These are phyloP conservation scores for Heliconius ethilla DNA, from an alignment of 2,888 invertebrate genomes.

Conservation along the genomic window DNA sequence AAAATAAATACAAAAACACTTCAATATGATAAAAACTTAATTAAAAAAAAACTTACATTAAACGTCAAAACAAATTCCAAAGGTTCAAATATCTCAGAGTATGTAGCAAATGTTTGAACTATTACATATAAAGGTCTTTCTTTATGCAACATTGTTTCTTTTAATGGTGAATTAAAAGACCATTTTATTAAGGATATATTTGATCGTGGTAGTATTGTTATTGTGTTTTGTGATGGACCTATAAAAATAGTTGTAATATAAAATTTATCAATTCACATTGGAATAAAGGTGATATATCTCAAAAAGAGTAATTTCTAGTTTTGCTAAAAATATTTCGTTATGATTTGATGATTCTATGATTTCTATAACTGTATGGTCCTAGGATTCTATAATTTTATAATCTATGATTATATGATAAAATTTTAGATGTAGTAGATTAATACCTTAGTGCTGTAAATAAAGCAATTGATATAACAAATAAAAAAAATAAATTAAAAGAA, in stretches of 20 bases:
- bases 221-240: constrained; percentile 65
- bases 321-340: no score
- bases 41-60: constrained; percentile 26
- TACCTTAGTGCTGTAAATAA: not conserved
- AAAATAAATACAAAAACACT: no score
- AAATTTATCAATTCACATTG: no score
- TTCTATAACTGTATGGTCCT: no score
- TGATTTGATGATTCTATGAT: no score
- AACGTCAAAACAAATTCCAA: constrained; percentile 52
- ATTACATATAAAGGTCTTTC: constrained; percentile 62
- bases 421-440: not conserved
- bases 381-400: no score
- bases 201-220: constrained; percentile 59
- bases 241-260: no score
- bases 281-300: no score
- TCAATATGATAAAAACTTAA: not conserved
- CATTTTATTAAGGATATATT: constrained; percentile 53
- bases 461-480: not conserved
- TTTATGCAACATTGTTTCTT: constrained; percentile 40
- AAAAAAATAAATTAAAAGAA: no score
- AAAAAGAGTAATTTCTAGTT: no score
- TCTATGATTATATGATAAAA: no score
- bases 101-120: constrained; percentile 58
- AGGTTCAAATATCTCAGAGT: constrained; percentile 47
- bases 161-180: constrained; percentile 53